Evolutionary conservation across 2,797 vertebrate species (phyloP).

Genomic region (Falco biarmicus): DNA sequence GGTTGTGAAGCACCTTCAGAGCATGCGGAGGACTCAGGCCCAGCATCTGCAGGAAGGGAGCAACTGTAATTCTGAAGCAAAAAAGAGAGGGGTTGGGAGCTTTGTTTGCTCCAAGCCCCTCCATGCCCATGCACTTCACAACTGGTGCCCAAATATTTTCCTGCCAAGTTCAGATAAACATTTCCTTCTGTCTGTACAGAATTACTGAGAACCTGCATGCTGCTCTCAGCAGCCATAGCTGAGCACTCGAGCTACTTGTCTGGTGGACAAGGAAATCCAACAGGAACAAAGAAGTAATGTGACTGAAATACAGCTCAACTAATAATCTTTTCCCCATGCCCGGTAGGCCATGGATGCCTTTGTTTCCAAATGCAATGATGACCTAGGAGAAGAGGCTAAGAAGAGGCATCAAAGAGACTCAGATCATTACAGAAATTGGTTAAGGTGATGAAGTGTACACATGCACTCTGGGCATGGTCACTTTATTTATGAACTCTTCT

Average conservation of each 20-base stretch:
- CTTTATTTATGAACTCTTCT: neutral
- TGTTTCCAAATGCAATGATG: neutral
- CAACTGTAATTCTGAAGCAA: neutral
- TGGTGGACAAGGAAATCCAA: neutral
- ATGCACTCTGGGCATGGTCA: neutral
- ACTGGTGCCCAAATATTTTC: neutral
- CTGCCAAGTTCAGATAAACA: neutral
- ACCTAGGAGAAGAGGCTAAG: neutral
- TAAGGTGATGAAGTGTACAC: neutral
- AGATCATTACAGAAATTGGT: neutral
- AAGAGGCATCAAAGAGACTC: neutral
- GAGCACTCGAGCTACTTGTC: neutral
- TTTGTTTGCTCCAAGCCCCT: neutral
- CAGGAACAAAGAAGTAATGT: neutral
- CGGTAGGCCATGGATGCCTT: neutral
- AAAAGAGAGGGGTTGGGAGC: neutral
- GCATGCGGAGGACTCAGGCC: neutral
- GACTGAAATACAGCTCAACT: neutral
- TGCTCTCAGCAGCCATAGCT: neutral
- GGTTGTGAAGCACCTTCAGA: neutral
- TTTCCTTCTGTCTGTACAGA: neutral
- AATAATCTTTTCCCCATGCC: neutral
- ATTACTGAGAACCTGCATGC: neutral
- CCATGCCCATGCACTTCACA: neutral
- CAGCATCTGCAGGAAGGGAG: neutral